A percentile compares a stretch with the other conserved stretches of the same genome.
Evolutionary conservation across 2,113 vertebrate genomes (phyloP).

Genomic region (Coregonus clupeaformis): DNA sequence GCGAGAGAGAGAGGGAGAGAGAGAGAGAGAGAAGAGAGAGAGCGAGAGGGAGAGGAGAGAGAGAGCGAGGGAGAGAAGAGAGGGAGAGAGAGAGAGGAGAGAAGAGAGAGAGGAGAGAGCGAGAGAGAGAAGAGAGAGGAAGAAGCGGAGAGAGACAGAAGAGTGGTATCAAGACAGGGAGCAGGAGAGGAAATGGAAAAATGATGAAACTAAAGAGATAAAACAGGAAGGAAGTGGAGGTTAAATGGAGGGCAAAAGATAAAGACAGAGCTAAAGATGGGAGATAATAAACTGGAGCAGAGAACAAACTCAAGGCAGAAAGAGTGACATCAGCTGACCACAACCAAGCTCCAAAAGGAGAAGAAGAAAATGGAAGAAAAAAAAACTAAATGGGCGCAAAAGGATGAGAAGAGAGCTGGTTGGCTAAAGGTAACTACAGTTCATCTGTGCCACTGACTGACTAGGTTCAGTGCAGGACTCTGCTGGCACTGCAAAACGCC

Average conservation of each 20-base stretch:
- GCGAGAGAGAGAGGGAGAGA: slow-evolving; percentile 6
- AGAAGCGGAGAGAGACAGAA: too few relatives aligned
- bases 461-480: too few relatives aligned
- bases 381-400: slow-evolving; percentile 40
- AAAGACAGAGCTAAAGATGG: slow-evolving; percentile 14
- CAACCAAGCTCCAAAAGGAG: neutral
- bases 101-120: too few relatives aligned
- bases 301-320: neutral
- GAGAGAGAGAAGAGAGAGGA: slow-evolving; percentile 10
- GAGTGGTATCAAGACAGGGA: neutral
- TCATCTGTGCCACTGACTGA: too few relatives aligned
- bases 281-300: slow-evolving; percentile 23
- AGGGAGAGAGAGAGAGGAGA: too few relatives aligned
- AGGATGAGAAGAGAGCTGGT: slow-evolving; percentile 24
- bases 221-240: slow-evolving; percentile 49
- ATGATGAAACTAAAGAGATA: slow-evolving; percentile 57
- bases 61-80: neutral
- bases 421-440: too few relatives aligned
- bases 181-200: slow-evolving; percentile 62
- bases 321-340: slow-evolving; percentile 30
- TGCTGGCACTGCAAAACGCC: too few relatives aligned
- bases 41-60: slow-evolving; percentile 21
- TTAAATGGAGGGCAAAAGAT: slow-evolving; percentile 36
- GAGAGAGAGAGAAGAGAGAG: slow-evolving; percentile 15
- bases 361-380: neutral